Evolutionary conservation across 2,113 vertebrate genomes (phyloP), one percentile per base, ranked within the genome.

Genomic region (Carlito syrichta): DNA sequence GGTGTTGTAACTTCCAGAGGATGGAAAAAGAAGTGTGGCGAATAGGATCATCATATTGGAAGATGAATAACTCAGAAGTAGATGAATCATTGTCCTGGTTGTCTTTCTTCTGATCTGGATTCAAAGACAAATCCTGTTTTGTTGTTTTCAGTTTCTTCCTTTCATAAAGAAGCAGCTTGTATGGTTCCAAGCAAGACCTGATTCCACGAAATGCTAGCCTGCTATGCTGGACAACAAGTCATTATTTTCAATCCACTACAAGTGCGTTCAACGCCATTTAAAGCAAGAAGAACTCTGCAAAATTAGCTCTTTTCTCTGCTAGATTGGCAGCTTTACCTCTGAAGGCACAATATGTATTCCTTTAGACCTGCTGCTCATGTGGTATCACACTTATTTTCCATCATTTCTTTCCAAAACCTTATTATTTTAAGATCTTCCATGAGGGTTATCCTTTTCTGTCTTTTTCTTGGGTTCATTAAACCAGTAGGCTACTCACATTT

Each of bases 261-360:
- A 54, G 8, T 48, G 45, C 50, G 43, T 66, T 63, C 20, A 40
- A 27, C 2, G 5, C 16, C 69, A 35, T 32, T 8, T 45, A 66
- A 66, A 1, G 13, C 40, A 35, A 20, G 23, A 68, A 22, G 52
- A 25, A 38, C 68, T 0, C 0, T 12, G 40, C 16, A 12, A 3
- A 43, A 58, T 38, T 23, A 8, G 2, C 78, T 68, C 48, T 40
- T 2, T n/a, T 58, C 81, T 73, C n/a, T 23, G 84, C 56, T 45
- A 52, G 11, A 17, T 68, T 43, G 63, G 48, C 54, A 68, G 3
- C 43, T 38, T 48, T 27, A 25, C 56, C 69, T 94, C 77, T 8
- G 45, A 22, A 40, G 69, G 60, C 30, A 54, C 43, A 52, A 52
- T 4, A 27, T 20, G 19, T 22, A 43, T 68, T 60, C 16, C 3